Evolutionary conservation across 2,113 vertebrate species (phyloP).

Genomic region (Lophius piscatorius): DNA sequence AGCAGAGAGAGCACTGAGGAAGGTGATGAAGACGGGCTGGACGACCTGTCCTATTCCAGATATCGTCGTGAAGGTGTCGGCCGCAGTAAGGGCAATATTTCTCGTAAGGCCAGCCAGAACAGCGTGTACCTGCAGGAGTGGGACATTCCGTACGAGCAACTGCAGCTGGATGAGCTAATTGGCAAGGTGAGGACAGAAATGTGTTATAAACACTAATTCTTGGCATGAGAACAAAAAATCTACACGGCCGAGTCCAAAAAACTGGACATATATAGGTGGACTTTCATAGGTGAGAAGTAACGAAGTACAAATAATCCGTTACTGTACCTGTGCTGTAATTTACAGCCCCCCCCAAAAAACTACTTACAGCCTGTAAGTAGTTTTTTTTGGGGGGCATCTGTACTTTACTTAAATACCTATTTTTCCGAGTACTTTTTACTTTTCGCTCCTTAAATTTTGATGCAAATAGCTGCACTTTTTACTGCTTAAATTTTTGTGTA

Average conservation of each 20-base stretch:
- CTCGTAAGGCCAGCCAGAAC: conserved; percentile 93
- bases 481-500: too few relatives aligned
- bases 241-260: background rate
- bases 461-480: too few relatives aligned
- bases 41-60: conserved; percentile 84
- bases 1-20: conserved; percentile 69
- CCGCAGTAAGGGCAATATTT: conserved; percentile 85
- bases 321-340: too few relatives aligned
- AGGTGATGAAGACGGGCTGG: conserved; percentile 87
- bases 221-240: background rate
- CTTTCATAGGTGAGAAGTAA: too few relatives aligned
- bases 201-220: background rate
- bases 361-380: too few relatives aligned
- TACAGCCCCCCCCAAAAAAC: too few relatives aligned
- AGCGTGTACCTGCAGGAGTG: conserved; percentile 97
- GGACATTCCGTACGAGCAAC: conserved; percentile 97
- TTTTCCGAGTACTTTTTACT: too few relatives aligned
- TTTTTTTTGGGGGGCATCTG: too few relatives aligned
- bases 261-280: too few relatives aligned
- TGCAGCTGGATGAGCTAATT: conserved; percentile 92
- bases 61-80: conserved; percentile 45
- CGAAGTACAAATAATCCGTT: too few relatives aligned
- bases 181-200: conserved; percentile 77
- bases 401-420: too few relatives aligned
- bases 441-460: too few relatives aligned